Base-by-base conservation (phyloP, 2,113 vertebrate species). In the Hippocampus guttulatus region DNA sequence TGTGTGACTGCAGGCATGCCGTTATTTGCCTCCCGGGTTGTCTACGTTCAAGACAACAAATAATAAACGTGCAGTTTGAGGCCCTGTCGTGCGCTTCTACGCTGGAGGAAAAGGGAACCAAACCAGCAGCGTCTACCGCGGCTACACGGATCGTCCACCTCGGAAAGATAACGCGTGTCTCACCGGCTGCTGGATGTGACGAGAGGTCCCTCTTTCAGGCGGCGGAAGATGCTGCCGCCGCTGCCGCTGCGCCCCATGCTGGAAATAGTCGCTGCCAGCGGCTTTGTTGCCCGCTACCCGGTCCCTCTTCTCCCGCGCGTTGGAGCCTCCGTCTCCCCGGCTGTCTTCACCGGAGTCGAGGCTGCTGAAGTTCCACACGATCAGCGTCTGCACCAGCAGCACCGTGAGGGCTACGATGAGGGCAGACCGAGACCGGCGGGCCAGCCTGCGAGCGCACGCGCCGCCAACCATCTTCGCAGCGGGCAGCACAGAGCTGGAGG, bases 321-420 rank as follows among this genome's bases (percentile, higher is more conserved):
- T 90, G 85, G 86, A 87, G 78, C 88, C 90, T 51, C 87, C 92
- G 85, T 89, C 91, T 67, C 90, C 91, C 81, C 92, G 78, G n/a
- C 14, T 27, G 43, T 93, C 94, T 73, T 93, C 92, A 41, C 92
- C 94, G 40, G 93, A 93, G 90, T 96, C 95, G 47, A 96, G 91
- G 91, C 93, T 95, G 88, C 92, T 94, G 93, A 96, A 95, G 93
- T 95, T 96, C 95, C 95, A 96, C 84, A 95, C 94, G 57, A 96
- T 90, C 79, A 96, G 93, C 67, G 95, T 96, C 92, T 96, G 95
- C 84, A 96, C 90, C 76, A 96, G 94, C 88, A 96, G 88, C 81
- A 96, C 93, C 16, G 93, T 94, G 83, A 96, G 95, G 73, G 95
- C 95, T 71, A 93, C 93, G 21, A 95, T 91, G 73, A 96, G 88